These are phyloP conservation scores for Microcebus ravelobensis DNA, from an alignment of 2,113 vertebrate genomes.

Conservation along the genomic window DNA sequence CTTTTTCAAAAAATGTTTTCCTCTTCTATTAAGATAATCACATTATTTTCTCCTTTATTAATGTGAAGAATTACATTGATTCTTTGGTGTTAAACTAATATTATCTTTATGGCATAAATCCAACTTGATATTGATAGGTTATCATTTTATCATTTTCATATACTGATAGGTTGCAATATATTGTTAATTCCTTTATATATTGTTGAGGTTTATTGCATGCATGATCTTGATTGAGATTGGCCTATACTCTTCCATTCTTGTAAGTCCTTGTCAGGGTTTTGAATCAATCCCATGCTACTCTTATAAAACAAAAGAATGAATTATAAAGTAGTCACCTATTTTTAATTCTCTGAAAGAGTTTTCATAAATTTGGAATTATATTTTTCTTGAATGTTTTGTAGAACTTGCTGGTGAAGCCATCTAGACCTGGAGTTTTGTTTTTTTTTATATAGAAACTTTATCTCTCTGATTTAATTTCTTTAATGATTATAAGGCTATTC, in stretches of 20 bases:
- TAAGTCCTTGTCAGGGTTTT: background rate
- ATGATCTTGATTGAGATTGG: background rate
- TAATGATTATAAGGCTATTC: background rate
- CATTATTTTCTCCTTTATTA: conserved; percentile 24
- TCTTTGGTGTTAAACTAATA: background rate
- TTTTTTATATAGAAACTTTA: conserved; percentile 11
- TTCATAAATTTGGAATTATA: background rate
- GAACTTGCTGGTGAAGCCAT: conserved; percentile 15
- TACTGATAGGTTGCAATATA: background rate
- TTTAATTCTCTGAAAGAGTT: background rate
- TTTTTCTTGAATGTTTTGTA: conserved; percentile 23
- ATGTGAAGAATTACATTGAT: background rate
- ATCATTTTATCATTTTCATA: background rate
- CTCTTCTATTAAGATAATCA: background rate
- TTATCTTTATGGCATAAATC: background rate
- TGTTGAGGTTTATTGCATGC: background rate
- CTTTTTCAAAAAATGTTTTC: background rate
- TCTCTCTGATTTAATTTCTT: background rate
- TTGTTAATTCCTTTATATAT: background rate
- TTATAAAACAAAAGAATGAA: background rate
- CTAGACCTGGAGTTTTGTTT: conserved; percentile 19
- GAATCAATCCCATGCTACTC: background rate
- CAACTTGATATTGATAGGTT: background rate
- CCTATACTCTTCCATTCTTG: background rate
- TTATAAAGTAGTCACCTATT: background rate